Evolutionary conservation across 30 jellyfish, hydroid and myxozoan species (phyloP).

Genomic region (Pelagia noctiluca): DNA sequence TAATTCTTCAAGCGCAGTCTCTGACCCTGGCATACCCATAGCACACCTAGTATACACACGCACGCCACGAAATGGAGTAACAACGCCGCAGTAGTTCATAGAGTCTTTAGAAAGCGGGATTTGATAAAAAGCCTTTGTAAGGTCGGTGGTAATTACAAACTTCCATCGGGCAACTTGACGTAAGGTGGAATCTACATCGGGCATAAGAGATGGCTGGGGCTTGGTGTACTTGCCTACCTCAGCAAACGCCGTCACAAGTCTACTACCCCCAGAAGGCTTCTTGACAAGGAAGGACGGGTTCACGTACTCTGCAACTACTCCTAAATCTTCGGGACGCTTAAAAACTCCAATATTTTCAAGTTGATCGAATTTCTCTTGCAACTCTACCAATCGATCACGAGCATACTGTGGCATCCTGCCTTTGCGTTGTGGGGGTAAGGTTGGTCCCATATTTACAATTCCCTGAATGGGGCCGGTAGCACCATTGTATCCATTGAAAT

Average conservation of each 20-base stretch:
- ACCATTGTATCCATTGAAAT: constrained; percentile 67
- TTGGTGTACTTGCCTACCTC: constrained; percentile 61
- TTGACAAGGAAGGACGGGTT: constrained; percentile 75
- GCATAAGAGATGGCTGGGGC: constrained; percentile 77
- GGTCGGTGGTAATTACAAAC: constrained; percentile 47
- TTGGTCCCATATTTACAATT: constrained; percentile 65
- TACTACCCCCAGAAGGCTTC: constrained; percentile 60
- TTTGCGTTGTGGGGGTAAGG: constrained; percentile 57
- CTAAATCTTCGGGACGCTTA: constrained; percentile 61
- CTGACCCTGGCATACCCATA: constrained; percentile 84
- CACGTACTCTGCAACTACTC: constrained; percentile 45
- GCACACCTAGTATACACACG: constrained; percentile 63
- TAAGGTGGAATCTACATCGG: constrained; percentile 69
- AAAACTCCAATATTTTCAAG: too few species aligned
- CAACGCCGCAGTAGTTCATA: constrained; percentile 75
- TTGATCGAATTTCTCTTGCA: constrained; percentile 58
- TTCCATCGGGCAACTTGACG: constrained; percentile 65
- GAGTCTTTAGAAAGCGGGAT: constrained; percentile 67
- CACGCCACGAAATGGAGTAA: constrained; percentile 69
- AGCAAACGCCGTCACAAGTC: constrained; percentile 69
- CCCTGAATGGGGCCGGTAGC: constrained; percentile 53
- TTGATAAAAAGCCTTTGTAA: constrained; percentile 63
- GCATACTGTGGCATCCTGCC: constrained; percentile 68
- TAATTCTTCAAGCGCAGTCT: constrained; percentile 71
- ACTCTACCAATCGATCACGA: constrained; percentile 22